Conservation (phyloP, 2,888 invertebrate species). For the Dynastes tityus region DNA sequence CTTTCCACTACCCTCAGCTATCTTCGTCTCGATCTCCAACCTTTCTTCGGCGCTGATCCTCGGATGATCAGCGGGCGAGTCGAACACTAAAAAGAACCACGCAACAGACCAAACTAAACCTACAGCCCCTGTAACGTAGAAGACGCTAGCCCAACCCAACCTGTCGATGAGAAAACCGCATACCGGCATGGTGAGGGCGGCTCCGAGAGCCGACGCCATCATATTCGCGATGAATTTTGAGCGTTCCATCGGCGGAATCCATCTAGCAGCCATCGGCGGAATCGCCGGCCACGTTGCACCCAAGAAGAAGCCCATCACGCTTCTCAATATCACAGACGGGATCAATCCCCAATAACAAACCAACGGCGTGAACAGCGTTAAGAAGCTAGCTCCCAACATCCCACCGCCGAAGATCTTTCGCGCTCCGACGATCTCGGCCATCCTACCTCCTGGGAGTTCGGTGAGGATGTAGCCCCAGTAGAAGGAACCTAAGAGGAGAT, state of each 20-base stretch:
- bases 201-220: conserved; percentile 95
- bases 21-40: conserved; percentile 77
- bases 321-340: conserved; percentile 81
- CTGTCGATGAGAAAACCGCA: conserved; percentile 87
- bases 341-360: conserved; percentile 82
- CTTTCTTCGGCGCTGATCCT: conserved; percentile 84
- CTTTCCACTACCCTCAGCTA: conserved; percentile 70
- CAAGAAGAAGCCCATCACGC: conserved; percentile 73
- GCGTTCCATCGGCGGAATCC: conserved; percentile 95
- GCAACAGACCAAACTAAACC: conserved; percentile 86
- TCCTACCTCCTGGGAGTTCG: conserved; percentile 89
- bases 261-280: conserved; percentile 92
- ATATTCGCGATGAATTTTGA: conserved; percentile 94
- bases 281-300: conserved; percentile 96
- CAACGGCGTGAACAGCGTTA: conserved; percentile 87
- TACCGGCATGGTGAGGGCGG: conserved; percentile 91
- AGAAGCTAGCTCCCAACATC: conserved; percentile 84
- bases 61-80: conserved; percentile 88
- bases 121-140: conserved; percentile 87
- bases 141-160: conserved; percentile 91
- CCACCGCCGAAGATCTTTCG: conserved; percentile 90
- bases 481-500: conserved; percentile 88
- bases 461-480: conserved; percentile 95
- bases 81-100: conserved; percentile 87
- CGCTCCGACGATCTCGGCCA: conserved; percentile 89